A percentile compares a stretch with the other conserved stretches of the same genome.
Conservation (phyloP, 2,113 vertebrate species). For the Dromiciops gliroides region DNA sequence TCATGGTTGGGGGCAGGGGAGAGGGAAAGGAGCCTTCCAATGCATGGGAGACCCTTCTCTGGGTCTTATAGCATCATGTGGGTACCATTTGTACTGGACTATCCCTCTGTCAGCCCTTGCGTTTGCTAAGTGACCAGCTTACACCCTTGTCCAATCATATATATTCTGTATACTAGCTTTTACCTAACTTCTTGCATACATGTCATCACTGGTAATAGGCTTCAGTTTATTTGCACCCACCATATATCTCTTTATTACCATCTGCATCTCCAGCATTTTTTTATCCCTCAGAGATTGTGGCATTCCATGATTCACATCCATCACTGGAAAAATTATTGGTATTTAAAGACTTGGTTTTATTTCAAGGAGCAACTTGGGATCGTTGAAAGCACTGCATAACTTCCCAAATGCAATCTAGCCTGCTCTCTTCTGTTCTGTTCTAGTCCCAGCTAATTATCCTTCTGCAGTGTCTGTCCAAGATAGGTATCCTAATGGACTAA, state of each 20-base stretch:
- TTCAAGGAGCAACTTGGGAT: neutral
- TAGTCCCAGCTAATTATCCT: neutral
- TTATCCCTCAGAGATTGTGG: neutral
- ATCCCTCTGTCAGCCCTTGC: neutral
- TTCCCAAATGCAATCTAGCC: neutral
- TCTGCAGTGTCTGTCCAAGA: neutral
- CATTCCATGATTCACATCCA: neutral
- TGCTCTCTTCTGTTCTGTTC: neutral
- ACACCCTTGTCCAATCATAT: neutral
- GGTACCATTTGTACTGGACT: neutral
- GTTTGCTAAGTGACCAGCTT: neutral
- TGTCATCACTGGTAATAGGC: neutral
- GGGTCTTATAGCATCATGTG: neutral
- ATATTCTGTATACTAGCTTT: neutral
- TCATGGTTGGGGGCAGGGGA: neutral
- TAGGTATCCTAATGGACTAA: neutral
- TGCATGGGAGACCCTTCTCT: neutral
- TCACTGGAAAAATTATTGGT: neutral
- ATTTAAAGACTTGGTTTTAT: neutral
- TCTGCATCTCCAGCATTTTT: neutral
- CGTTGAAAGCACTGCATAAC: neutral
- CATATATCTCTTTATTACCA: neutral
- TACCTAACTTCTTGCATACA: neutral
- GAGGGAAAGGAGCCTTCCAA: neutral
- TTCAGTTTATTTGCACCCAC: neutral